Conservation (phyloP, 2,113 vertebrate species). For the Phodopus roborovskii region DNA sequence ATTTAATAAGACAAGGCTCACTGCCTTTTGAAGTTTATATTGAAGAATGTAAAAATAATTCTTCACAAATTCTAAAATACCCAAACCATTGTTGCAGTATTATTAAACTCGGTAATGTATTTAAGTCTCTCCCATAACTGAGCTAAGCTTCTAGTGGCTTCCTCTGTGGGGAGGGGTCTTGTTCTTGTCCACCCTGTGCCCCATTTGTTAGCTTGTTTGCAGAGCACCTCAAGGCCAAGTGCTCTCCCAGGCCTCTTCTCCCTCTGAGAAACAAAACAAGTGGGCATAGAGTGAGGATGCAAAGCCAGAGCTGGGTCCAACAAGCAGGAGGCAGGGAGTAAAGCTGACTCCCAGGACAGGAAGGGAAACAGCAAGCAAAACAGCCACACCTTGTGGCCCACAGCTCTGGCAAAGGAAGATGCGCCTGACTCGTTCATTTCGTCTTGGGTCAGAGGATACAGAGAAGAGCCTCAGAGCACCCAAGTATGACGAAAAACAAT, state of each 20-base stretch:
- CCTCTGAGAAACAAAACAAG: not conserved
- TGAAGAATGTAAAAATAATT: constrained; percentile 70
- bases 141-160: constrained; percentile 17
- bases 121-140: not conserved
- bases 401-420: not conserved
- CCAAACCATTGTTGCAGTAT: not conserved
- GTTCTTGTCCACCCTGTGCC: not conserved
- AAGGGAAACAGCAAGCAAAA: constrained; percentile 4
- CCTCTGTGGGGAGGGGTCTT: not conserved
- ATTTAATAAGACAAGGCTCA: constrained; percentile 85
- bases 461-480: not conserved
- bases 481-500: not conserved
- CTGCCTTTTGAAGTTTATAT: constrained; percentile 70
- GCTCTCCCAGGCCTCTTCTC: not conserved
- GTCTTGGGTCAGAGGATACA: not conserved
- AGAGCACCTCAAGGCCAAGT: constrained; percentile 1
- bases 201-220: not conserved
- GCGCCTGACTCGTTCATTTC: not conserved
- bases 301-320: constrained; percentile 43
- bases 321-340: not conserved
- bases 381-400: not conserved
- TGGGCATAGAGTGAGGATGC: not conserved
- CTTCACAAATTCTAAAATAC: constrained; percentile 24
- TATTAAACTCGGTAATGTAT: constrained; percentile 6
- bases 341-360: not conserved